Evolutionary conservation across 1,140 invertebrate genomes (phyloP).

Genomic region (Pseudomyrmex concolor): DNA sequence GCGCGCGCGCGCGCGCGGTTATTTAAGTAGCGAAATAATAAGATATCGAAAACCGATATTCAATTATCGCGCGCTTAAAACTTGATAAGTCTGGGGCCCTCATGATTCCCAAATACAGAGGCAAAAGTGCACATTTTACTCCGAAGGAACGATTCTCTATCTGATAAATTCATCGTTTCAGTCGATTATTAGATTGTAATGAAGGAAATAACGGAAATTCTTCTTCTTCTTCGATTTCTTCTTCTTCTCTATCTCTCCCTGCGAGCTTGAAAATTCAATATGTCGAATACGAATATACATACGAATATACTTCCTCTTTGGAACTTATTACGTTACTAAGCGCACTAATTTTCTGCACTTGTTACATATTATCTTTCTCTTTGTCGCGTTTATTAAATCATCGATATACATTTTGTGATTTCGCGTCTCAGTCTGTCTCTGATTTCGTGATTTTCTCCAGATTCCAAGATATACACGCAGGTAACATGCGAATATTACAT

Average conservation of each 20-base stretch:
- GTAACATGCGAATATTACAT: no score
- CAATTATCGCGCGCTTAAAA: conserved; percentile 60
- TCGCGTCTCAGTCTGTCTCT: no score
- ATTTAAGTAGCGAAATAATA: conserved; percentile 60
- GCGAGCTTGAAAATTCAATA: no score
- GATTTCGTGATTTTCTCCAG: no score
- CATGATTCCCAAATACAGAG: conserved; percentile 49
- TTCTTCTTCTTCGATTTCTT: background rate
- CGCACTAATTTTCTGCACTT: no score
- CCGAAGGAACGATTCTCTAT: background rate
- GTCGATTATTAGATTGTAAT: conserved; percentile 9
- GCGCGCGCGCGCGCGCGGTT: background rate
- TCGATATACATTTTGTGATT: no score
- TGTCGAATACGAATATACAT: no score
- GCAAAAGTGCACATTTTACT: conserved; percentile 12
- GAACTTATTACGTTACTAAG: no score
- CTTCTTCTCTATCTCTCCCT: background rate
- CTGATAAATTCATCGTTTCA: background rate
- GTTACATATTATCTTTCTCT: no score
- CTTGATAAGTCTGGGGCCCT: conserved; percentile 34
- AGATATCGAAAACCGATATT: conserved; percentile 61
- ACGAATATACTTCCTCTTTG: no score
- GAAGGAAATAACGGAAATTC: conserved; percentile 3
- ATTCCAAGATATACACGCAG: no score
- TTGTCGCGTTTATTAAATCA: no score